Evolutionary conservation across 2,113 vertebrate genomes (phyloP), one percentile per base, ranked within the genome.

Genomic region (Mesocricetus auratus): DNA sequence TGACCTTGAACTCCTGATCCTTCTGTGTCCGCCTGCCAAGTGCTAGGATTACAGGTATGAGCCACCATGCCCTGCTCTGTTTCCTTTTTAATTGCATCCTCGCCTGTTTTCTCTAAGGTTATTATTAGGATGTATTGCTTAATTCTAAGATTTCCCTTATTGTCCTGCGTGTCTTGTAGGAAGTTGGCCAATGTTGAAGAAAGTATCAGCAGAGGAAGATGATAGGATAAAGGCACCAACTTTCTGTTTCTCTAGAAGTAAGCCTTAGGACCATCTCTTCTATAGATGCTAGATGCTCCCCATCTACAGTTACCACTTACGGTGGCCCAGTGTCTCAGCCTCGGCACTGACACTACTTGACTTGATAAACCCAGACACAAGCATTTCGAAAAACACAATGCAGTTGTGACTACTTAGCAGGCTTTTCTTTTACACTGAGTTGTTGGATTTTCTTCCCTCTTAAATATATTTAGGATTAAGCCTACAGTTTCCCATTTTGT

Each of bases 371-470:
- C 56, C 33, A 39, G 58, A 66, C 3, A 5, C 45, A 83, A 86
- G 81, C 89, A 64, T 87, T 91, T 79, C 79, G 69, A 73, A 58
- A 95, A 75, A 91, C 31, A 1, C 21, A 71, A 69, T 66, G 45
- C 45, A 19, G 53, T 53, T 56, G 0, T 62, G 47, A n/a, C 12
- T 69, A 36, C 74, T 75, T 66, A 69, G 31, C 33, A 53, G 79
- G 7, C 66, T 82, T 83, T 83, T 68, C 77, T 58, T 56, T 87
- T 36, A 95, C 56, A 33, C 8, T 45, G 50, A 90, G 19, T 91
- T 66, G 4, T 66, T 94, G 82, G 47, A 19, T 89, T 68, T 75
- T 94, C 92, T 97, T 71, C n/a, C 5, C 22, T 64, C 77, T n/a
- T 66, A 26, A 91, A 22, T 91, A 90, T 53, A 86, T 86, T n/a